These are phyloP conservation scores for Tringa solitaria DNA, from an alignment of 2,113 vertebrate species.

Conservation along the genomic window DNA sequence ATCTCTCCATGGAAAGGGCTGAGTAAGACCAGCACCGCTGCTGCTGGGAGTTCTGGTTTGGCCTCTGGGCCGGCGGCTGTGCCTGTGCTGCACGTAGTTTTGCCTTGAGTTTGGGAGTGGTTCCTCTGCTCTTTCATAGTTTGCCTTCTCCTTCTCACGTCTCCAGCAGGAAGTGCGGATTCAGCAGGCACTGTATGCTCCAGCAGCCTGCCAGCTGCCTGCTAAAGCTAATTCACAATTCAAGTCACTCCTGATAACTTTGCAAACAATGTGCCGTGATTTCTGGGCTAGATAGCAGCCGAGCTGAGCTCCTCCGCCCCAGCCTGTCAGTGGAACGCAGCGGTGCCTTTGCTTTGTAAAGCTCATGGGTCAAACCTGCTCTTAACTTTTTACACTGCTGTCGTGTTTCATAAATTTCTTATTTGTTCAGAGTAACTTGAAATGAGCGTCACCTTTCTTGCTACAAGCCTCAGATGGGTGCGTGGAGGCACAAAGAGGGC, in stretches of 20 bases:
- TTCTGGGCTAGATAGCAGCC: slow-evolving; percentile 16
- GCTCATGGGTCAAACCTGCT: background rate
- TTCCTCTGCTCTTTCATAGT: slow-evolving; percentile 51
- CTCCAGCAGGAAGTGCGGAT: slow-evolving; percentile 59
- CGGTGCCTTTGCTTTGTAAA: background rate
- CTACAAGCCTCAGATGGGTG: background rate
- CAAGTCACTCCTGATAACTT: slow-evolving; percentile 45
- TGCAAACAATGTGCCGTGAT: slow-evolving; percentile 53
- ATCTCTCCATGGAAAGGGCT: background rate
- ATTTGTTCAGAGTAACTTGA: background rate
- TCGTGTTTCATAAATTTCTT: background rate
- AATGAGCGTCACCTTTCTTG: background rate
- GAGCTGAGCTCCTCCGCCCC: background rate
- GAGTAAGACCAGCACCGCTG: fast-evolving
- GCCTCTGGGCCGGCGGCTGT: background rate
- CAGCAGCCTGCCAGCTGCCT: slow-evolving; percentile 59
- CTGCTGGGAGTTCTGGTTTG: background rate
- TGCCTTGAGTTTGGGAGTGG: background rate
- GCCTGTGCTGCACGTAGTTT: background rate
- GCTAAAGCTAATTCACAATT: slow-evolving; percentile 47
- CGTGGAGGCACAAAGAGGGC: background rate
- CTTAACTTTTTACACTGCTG: background rate
- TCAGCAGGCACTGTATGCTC: slow-evolving; percentile 50
- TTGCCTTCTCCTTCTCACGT: slow-evolving; percentile 55
- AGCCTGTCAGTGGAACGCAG: background rate